Evolutionary conservation across 2,888 invertebrate genomes (phyloP).

Genomic region (Mesochorus sp.): DNA sequence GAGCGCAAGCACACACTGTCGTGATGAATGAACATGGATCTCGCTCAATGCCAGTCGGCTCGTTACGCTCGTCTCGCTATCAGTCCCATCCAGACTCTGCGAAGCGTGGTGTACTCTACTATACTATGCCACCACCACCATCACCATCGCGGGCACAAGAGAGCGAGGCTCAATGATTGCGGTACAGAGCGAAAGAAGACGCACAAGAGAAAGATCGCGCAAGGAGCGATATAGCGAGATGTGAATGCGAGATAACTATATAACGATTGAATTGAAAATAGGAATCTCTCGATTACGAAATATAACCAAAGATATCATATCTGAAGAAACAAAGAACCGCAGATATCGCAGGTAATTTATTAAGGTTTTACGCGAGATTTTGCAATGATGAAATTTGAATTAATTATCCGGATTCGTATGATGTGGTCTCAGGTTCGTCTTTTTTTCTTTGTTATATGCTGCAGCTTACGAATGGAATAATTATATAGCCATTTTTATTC

Average conservation of each 20-base stretch:
- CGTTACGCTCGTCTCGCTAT: constrained; percentile 66
- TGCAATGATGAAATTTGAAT: not conserved
- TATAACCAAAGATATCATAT: constrained; percentile 1
- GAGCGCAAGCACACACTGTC: constrained; percentile 50
- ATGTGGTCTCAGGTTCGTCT: too few species aligned
- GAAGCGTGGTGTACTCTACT: constrained; percentile 56
- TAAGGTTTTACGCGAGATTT: not conserved
- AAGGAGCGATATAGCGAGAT: constrained; percentile 43
- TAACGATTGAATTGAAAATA: constrained; percentile 25
- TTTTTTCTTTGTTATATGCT: too few species aligned
- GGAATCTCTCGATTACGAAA: constrained; percentile 33
- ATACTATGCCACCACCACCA: too few species aligned
- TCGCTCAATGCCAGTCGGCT: constrained; percentile 63
- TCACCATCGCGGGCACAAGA: constrained; percentile 18
- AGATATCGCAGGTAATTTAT: not conserved
- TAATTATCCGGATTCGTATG: too few species aligned
- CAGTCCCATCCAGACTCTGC: constrained; percentile 63
- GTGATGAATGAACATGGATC: constrained; percentile 61
- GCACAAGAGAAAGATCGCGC: constrained; percentile 34
- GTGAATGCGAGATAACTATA: constrained; percentile 25
- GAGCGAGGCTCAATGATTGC: constrained; percentile 35
- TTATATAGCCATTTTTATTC: too few species aligned
- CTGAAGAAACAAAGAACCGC: not conserved
- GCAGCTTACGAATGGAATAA: too few species aligned
- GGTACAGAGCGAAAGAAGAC: constrained; percentile 30